Percentiles rank a stretch among this genome's conserved stretches.
phyloP scores from a whole-genome alignment of 2,113 vertebrate genomes.

The Gavialis gangeticus region DNA sequence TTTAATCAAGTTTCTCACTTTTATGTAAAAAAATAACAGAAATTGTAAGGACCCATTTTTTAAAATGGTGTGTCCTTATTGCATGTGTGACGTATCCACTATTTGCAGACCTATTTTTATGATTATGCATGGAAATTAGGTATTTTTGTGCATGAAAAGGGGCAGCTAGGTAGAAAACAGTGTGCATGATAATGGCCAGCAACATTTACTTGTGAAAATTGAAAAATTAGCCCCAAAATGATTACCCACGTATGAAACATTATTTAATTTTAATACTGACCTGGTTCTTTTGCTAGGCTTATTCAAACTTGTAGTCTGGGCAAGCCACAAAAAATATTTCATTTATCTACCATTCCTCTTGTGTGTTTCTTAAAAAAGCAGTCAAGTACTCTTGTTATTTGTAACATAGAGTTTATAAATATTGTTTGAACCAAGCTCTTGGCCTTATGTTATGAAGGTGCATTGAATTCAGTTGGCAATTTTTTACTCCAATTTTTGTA shows the following conservation, averaged over 20 bases:
- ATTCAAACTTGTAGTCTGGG: neutral
- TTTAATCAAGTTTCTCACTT: neutral
- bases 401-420: neutral
- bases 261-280: neutral
- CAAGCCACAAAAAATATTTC: neutral
- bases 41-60: neutral
- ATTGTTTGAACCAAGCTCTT: neutral
- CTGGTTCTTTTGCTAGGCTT: neutral
- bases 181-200: neutral
- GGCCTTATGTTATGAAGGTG: neutral
- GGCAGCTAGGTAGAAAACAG: neutral
- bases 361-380: neutral
- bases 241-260: no score
- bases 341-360: neutral
- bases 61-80: neutral
- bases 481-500: neutral
- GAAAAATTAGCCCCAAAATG: neutral
- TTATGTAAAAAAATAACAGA: neutral
- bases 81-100: neutral
- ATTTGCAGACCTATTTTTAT: neutral
- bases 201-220: neutral
- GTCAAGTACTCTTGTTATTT: neutral
- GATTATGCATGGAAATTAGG: neutral
- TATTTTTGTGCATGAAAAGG: neutral
- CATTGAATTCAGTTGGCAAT: conserved; percentile 10